phyloP scores from a whole-genome alignment of 2,113 vertebrate genomes.

The Delphinapterus leucas region DNA sequence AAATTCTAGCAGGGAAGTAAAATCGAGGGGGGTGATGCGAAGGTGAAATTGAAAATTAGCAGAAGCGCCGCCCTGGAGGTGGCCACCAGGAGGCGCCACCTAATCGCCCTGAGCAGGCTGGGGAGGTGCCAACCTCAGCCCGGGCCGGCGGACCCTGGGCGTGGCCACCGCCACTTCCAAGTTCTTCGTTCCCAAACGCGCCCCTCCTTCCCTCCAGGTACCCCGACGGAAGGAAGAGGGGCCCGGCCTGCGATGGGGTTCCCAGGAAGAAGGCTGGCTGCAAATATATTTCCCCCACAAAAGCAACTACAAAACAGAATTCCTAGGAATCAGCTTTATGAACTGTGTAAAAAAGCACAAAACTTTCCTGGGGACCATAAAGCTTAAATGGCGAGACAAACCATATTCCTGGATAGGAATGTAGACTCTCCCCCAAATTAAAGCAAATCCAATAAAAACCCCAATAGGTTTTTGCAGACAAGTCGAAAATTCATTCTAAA shows the following conservation, averaged over 20 bases:
- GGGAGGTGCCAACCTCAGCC: too few species aligned
- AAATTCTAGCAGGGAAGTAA: not conserved
- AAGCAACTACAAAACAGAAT: not conserved
- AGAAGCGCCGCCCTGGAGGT: not conserved
- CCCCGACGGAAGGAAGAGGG: not conserved
- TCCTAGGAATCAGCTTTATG: not conserved
- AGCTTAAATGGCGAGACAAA: not conserved
- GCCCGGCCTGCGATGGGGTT: not conserved
- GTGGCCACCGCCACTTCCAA: not conserved
- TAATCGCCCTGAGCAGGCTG: not conserved
- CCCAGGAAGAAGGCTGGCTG: not conserved
- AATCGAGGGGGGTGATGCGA: not conserved
- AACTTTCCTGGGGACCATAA: not conserved
- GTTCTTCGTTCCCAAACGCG: not conserved
- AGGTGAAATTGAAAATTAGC: not conserved
- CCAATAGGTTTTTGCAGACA: not conserved
- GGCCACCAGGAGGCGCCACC: not conserved
- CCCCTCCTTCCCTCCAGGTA: not conserved
- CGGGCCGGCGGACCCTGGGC: not conserved
- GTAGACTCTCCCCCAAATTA: not conserved
- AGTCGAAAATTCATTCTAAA: conserved; percentile 2
- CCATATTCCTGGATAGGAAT: not conserved
- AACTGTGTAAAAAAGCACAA: not conserved
- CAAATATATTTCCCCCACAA: not conserved
- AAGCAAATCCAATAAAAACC: not conserved